Base-by-base conservation (phyloP, 2,797 vertebrate species). In the Antennarius maculatus region DNA sequence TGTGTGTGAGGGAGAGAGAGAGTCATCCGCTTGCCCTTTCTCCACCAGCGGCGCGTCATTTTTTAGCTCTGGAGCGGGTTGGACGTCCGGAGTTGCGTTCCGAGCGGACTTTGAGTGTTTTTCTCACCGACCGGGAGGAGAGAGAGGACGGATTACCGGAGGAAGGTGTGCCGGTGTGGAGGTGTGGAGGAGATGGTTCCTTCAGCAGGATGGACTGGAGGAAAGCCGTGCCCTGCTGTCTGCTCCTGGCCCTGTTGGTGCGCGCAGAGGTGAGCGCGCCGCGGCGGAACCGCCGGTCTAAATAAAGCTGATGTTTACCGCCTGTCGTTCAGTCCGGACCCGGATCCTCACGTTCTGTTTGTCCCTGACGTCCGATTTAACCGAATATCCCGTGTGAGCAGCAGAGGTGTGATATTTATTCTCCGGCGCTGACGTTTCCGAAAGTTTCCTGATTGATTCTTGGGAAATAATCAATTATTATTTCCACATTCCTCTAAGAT, bases 171-270 rank as follows among this genome's bases (percentile, higher is more conserved):
- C 4, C 1, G 13, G 29, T 53, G 57, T 53, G 57, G 4, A 18
- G 17, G 58, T 42, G 55, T 5, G 61, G 67, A 57, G 76, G 77
- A 78, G 37, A 86, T 86, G 81, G 61, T 82, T 53, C 57, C 51
- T 11, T 28, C 53, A 39, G 51, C 53, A 39, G 51, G 34, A 82
- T 80, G 84, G 72, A 65, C 42, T 46, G 39, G 71, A 76, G 53
- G 37, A 61, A 52, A 61, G 45, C 28, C 10, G 41, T 62, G 28
- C 10, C 52, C 62, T 55, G 65, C n/a, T 74, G 74, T 23, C 11
- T 77, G 17, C 0, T 80, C 0, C 54, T 79, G 43, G 27, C 28
- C 13, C 61, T 75, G 69, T 51, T 7, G 10, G 71, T 54, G 6
- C 56, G 7, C n/a, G 62, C 54, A 8, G 74, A 80, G 84, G 84